Percentiles rank a stretch among this genome's conserved stretches.
phyloP scores from a whole-genome alignment of 2,113 vertebrate species.

The Prinia subflava region DNA sequence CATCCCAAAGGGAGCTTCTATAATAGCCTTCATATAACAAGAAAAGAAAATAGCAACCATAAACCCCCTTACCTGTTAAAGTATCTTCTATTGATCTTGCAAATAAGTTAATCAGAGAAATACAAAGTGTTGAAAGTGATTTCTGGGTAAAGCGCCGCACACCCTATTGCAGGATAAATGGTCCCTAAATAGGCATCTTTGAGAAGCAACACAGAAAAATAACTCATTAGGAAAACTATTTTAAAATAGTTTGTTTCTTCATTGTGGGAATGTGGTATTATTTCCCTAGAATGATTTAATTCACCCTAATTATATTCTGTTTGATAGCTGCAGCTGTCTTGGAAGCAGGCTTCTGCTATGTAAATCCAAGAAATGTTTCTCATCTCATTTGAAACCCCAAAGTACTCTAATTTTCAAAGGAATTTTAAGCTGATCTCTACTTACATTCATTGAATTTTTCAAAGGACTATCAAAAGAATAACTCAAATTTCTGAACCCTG shows the following conservation, averaged over 20 bases:
- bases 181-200: constrained; percentile 52
- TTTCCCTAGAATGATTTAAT: constrained; percentile 43
- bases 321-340: constrained; percentile 55
- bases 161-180: constrained; percentile 22
- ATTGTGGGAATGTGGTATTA: constrained; percentile 21
- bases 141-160: constrained; percentile 31
- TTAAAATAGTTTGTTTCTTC: constrained; percentile 25
- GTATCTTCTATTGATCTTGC: constrained; percentile 61
- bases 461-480: not conserved
- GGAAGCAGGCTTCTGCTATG: constrained; percentile 34
- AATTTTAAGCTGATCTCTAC: constrained; percentile 3
- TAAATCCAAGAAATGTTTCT: constrained; percentile 19
- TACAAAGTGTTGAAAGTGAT: constrained; percentile 52
- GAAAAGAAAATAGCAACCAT: constrained; percentile 47
- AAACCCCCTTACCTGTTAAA: constrained; percentile 59
- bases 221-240: constrained; percentile 31
- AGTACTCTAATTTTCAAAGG: constrained; percentile 33
- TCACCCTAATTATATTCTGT: constrained; percentile 49
- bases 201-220: constrained; percentile 48
- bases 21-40: constrained; percentile 36
- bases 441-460: not conserved
- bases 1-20: not conserved
- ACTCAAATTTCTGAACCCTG: not conserved
- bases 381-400: constrained; percentile 13
- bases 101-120: constrained; percentile 54